Base-by-base conservation (phyloP, 2,797 vertebrate genomes). In the Botia kubotai region DNA sequence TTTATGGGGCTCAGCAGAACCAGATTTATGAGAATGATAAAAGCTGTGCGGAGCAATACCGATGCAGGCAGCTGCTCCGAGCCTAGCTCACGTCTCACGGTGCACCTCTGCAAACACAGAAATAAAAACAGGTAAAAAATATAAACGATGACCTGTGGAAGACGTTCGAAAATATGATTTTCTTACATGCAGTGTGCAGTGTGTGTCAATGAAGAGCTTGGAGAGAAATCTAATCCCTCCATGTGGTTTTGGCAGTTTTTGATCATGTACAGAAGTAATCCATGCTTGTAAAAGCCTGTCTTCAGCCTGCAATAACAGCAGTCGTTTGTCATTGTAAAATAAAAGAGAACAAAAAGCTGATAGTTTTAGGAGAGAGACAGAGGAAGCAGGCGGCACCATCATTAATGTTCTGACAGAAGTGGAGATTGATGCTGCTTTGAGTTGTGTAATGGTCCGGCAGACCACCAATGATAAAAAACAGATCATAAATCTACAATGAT, bases 21-120 rank as follows among this genome's bases (percentile, higher is more conserved):
- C 80, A 90, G 91, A 91, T 93, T 91, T 92, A 92, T 90, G 83
- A 90, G 88, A 87, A 90, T 89, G 87, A 91, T 92, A 91, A 92
- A 91, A 90, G 85, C 88, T 89, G 87, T 90, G 88, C 87, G 90
- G 90, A 88, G 87, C 87, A 89, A 80, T 90, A 91, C 92, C 90
- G 89, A 90, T 88, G 86, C 58, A 11, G 83, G 81, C 87, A 84
- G 84, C 79, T 78, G 71, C 82, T 85, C 65, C 52, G 77, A 72
- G 76, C 57, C 52, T 77, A 60, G 72, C 68, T 82, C 69, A 8
- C 17, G 10, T 83, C 72, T 67, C 52, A 23, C 48, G 53, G 19
- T 33, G 33, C 65, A 80, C 17, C 68, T 72, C 52, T 67, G 65
- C 57, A 70, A 13, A 6, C 19, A 75, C 39, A 69, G 46, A 77